Base-by-base conservation (phyloP, 23 tunicate species). In the Trididemnum miniatum region DNA sequence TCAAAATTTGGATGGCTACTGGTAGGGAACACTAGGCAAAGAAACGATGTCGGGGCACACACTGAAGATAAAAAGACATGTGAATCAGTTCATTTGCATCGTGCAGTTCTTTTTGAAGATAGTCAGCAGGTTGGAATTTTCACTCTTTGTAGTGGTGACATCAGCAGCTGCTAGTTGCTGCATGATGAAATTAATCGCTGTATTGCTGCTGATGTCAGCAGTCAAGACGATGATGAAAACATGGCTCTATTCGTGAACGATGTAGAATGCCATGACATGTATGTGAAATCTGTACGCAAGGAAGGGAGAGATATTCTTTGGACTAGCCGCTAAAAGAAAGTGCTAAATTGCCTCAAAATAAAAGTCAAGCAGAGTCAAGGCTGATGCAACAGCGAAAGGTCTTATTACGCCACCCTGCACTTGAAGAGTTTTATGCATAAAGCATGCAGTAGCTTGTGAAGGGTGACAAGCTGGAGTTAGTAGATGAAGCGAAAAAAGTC, bases 1-100 rank as follows among this genome's bases (percentile, higher is more conserved):
- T 69, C 75, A 32, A 69, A 28, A 25, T 69, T 31, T 69, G 79
- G 31, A 73, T 73, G 79, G 59, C 31, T 73, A 3, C 31, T 73
- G 59, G 79, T 39, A 20, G 79, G 79, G 9, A 5, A 73, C 29
- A 22, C 79, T 37, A 59, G 79, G 38, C 79, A 26, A 1, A n/a
- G 79, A 4, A 2, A 39, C 38, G 79, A 39, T 24, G 59, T 7
- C n/a, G 75, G 32, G 7, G 7, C 7, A 3, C 7, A 32, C 32
- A 38, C 37, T 33, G 38, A 31, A 22, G 37, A 67, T 7, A 32
- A 67, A 22, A 31, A 38, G 15, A 30, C 75, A 5, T 67, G 75
- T 67, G 67, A 22, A 12, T 62, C 67, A 26, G n/a, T 62, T 62
- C 29, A 62, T 62, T 22, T 62, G 26, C 26, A 62, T 62, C 26